A percentile compares a stretch with the other conserved stretches of the same genome.
Conservation (phyloP, 1,140 invertebrate genomes). For the Drosophila pachea region DNA sequence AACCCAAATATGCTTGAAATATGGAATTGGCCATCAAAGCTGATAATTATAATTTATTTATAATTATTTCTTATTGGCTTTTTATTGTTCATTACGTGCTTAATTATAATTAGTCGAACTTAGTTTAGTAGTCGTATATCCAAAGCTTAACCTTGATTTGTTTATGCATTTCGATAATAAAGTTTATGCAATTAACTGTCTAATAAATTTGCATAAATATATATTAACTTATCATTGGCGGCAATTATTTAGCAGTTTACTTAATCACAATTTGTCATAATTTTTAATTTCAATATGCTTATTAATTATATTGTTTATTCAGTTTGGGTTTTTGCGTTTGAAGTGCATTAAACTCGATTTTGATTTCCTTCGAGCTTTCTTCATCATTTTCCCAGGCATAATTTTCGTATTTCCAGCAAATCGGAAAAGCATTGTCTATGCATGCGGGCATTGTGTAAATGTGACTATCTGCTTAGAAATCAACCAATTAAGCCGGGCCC, state of each 20-base stretch:
- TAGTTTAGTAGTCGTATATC: background rate
- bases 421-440: conserved; percentile 17
- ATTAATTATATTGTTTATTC: background rate
- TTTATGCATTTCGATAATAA: background rate
- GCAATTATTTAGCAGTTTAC: background rate
- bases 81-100: background rate
- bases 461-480: conserved; percentile 19
- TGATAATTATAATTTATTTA: background rate
- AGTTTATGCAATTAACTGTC: background rate
- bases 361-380: background rate
- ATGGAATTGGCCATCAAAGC: background rate
- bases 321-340: background rate
- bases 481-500: conserved; percentile 29
- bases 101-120: background rate
- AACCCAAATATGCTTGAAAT: background rate
- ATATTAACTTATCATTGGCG: background rate
- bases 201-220: background rate
- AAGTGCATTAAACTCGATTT: background rate
- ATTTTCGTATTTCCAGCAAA: conserved; percentile 14
- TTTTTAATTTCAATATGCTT: background rate
- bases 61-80: background rate
- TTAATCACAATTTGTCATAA: background rate
- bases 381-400: background rate
- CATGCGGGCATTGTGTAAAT: conserved; percentile 24
- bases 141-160: background rate